These are phyloP conservation scores for Diplazon laetatorius DNA, from an alignment of 2,888 invertebrate genomes.

Conservation along the genomic window DNA sequence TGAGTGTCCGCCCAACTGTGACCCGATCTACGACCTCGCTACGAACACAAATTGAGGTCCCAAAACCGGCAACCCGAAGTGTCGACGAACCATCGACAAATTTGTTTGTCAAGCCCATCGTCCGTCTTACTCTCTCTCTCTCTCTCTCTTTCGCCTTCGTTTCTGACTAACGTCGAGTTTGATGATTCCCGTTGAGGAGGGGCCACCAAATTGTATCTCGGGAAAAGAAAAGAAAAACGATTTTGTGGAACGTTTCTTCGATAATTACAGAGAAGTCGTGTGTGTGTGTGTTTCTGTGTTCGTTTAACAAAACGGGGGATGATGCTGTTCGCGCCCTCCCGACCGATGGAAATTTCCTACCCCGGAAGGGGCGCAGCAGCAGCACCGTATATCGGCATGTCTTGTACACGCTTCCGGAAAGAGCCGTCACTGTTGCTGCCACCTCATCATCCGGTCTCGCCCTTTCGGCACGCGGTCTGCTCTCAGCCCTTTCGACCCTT, in stretches of 20 bases:
- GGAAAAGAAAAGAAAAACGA: background rate
- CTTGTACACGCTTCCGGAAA: slow-evolving; percentile 21
- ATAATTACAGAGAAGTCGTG: slow-evolving; percentile 42
- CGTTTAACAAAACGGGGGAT: slow-evolving; percentile 39
- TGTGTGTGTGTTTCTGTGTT: too few relatives aligned
- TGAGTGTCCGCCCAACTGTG: too few relatives aligned
- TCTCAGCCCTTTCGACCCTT: background rate
- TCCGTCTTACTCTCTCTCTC: too few relatives aligned
- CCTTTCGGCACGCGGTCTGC: slow-evolving; percentile 11
- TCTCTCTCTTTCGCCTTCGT: too few relatives aligned
- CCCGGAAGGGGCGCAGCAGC: slow-evolving; percentile 45
- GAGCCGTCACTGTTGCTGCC: background rate
- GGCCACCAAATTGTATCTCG: background rate
- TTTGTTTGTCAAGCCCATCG: background rate
- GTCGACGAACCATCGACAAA: background rate
- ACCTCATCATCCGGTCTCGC: slow-evolving; percentile 35
- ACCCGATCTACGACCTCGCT: too few relatives aligned
- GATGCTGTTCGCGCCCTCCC: slow-evolving; percentile 27
- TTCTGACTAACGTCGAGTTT: too few relatives aligned
- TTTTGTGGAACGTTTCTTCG: slow-evolving; percentile 9
- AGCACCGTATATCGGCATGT: background rate
- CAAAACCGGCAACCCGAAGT: too few relatives aligned
- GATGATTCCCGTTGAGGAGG: too few relatives aligned
- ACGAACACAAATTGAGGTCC: too few relatives aligned
- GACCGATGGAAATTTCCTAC: slow-evolving; percentile 43